Evolutionary conservation across 2,797 vertebrate species (phyloP), one percentile per base, ranked within the genome.

Genomic region (Phrynocephalus guinanensis): DNA sequence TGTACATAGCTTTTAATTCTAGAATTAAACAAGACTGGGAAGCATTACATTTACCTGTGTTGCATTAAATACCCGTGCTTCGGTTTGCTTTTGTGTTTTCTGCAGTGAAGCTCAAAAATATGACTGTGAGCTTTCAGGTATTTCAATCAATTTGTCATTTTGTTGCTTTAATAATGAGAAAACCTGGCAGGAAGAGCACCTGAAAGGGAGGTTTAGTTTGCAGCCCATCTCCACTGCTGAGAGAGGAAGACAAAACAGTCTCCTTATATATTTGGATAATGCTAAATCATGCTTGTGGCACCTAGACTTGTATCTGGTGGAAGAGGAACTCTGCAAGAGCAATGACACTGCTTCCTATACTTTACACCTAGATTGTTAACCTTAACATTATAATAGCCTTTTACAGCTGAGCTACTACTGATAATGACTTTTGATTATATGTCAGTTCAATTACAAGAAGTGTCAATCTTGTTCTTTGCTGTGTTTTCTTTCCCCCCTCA

Each of bases 381-480:
- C 91, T 91, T 94, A 93, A 77, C 78, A 92, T 89, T 91, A 88
- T 88, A 92, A 86, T 92, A 91, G 85, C 84, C 87, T 91, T 77
- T 87, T 79, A 86, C 33, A 88, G 72, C 26, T 66, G 92, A 79
- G 76, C 28, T 79, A 20, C 48, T 44, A 73, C 86, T 66, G 38
- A 90, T 91, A 93, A 94, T 92, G 89, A 91, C 24, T 80, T 56
- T 90, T 78, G 60, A 91, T 93, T 92, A 92, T 92, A 48, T 87
- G 88, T 91, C 89, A 92, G 38, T 84, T 91, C 90, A 76, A 85
- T 89, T 92, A 91, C 87, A 68, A 79, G 72, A 90, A 92, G 78
- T 84, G 83, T 86, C 87, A 84, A 16, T 86, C 87, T 90, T 18
- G 79, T 80, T 90, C 86, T 84, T 84, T 77, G 33, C 70, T 86